Evolutionary conservation across 1,140 invertebrate genomes (phyloP).

Genomic region (Zaprionus nigranus): DNA sequence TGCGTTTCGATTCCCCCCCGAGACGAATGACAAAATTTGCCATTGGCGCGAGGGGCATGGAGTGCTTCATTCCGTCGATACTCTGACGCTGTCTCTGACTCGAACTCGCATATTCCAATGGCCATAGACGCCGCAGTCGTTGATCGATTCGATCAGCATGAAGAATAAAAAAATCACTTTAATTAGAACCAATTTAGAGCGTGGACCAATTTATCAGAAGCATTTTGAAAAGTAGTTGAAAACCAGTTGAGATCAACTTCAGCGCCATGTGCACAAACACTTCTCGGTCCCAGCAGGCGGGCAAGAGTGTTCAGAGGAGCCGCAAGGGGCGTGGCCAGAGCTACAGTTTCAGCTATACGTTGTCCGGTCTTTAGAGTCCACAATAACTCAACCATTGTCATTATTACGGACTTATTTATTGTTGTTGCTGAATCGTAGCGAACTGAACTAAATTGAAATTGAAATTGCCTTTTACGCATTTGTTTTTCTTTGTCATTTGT

Average conservation of each 20-base stretch:
- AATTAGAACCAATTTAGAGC: slow-evolving; percentile 82
- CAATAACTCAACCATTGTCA: slow-evolving; percentile 65
- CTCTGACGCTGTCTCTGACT: background rate
- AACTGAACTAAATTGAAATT: slow-evolving; percentile 43
- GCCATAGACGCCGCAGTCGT: slow-evolving; percentile 42
- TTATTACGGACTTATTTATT: slow-evolving; percentile 64
- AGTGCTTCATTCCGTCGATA: background rate
- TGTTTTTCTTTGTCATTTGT: slow-evolving; percentile 80
- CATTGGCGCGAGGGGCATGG: slow-evolving; percentile 1
- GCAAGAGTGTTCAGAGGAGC: background rate
- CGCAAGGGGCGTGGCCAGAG: slow-evolving; percentile 3
- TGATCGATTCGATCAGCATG: slow-evolving; percentile 80
- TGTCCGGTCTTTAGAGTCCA: slow-evolving; percentile 52
- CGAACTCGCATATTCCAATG: background rate
- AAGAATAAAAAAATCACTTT: slow-evolving; percentile 64
- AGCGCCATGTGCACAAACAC: slow-evolving; percentile 62
- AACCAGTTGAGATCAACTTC: slow-evolving; percentile 80
- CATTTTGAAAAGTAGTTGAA: slow-evolving; percentile 82
- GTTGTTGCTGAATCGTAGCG: slow-evolving; percentile 42
- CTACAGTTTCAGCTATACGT: background rate
- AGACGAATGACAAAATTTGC: slow-evolving; percentile 73
- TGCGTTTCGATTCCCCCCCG: slow-evolving; percentile 49
- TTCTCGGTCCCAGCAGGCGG: background rate
- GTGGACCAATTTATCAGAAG: slow-evolving; percentile 82
- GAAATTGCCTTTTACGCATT: slow-evolving; percentile 75